Conservation (phyloP, 92 coral and sea anemone genomes). For the Parazoanthus atlanticus region DNA sequence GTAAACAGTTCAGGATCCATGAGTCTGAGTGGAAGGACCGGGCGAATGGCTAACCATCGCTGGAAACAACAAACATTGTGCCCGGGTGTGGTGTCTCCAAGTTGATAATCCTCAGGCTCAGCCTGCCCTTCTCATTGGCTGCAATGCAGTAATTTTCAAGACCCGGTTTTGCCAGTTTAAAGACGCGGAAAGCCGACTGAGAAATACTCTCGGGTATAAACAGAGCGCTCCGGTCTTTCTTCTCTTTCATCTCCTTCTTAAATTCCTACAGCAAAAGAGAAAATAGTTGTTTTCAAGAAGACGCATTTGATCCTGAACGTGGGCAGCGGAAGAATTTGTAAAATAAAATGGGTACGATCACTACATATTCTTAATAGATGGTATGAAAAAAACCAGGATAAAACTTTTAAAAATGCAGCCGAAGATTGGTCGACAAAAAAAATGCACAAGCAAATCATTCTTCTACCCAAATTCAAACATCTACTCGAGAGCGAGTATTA, state of each 20-base stretch:
- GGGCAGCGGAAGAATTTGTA: not conserved
- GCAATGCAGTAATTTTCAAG: constrained; percentile 24
- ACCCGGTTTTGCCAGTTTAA: not conserved
- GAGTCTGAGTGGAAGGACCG: too few relatives aligned
- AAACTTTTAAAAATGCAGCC: too few relatives aligned
- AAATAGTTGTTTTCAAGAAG: not conserved
- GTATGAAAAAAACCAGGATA: too few relatives aligned
- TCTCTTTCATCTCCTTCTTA: not conserved
- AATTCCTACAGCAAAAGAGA: not conserved
- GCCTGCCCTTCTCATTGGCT: constrained; percentile 13
- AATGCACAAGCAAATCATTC: too few relatives aligned
- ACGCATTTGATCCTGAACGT: not conserved
- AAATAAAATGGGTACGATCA: not conserved
- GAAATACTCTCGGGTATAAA: constrained; percentile 4
- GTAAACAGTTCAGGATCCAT: too few relatives aligned
- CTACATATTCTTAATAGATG: too few relatives aligned
- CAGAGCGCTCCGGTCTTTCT: not conserved
- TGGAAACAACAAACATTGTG: constrained; percentile 21
- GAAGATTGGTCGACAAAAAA: too few relatives aligned
- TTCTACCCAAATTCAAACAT: too few relatives aligned
- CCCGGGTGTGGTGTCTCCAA: constrained; percentile 23
- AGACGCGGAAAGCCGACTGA: constrained; percentile 14
- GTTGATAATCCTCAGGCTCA: not conserved
- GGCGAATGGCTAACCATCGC: too few relatives aligned
- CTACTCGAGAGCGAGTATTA: too few relatives aligned